A percentile compares a stretch with the other conserved stretches of the same genome.
These are phyloP conservation scores for Anseranas semipalmata DNA, from an alignment of 2,113 vertebrate genomes.

Conservation along the genomic window DNA sequence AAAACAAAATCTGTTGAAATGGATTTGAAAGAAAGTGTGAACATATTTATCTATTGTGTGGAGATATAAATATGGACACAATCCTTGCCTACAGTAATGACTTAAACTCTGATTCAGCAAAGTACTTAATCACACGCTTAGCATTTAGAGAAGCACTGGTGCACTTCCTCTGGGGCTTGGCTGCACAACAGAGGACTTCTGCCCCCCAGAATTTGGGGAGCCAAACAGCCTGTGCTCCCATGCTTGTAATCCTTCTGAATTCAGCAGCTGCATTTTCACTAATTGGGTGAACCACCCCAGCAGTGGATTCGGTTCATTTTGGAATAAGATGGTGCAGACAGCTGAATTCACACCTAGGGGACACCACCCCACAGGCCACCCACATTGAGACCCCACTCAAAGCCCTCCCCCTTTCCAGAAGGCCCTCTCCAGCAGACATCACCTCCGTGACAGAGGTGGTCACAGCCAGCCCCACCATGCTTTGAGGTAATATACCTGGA, in stretches of 20 bases:
- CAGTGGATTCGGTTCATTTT: neutral
- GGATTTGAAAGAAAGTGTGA: neutral
- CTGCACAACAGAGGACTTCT: neutral
- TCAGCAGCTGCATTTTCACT: neutral
- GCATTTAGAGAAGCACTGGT: neutral
- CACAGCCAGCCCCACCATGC: neutral
- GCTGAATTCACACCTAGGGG: neutral
- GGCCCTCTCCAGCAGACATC: accelerated
- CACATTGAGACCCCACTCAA: accelerated
- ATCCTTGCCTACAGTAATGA: neutral
- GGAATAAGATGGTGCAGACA: neutral
- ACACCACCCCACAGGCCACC: neutral
- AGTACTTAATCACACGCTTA: neutral
- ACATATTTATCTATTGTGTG: neutral
- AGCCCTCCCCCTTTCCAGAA: neutral
- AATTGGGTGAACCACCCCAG: neutral
- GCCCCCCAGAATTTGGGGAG: neutral
- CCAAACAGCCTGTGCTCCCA: neutral
- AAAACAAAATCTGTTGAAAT: neutral
- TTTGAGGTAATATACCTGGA: neutral
- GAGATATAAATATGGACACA: neutral
- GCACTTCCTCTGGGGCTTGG: neutral
- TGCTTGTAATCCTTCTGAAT: neutral
- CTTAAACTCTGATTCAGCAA: slow-evolving; percentile 16
- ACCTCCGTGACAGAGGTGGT: no score